Evolutionary conservation across 1,140 invertebrate genomes (phyloP).

Genomic region (Drosophila micromelanica): DNA sequence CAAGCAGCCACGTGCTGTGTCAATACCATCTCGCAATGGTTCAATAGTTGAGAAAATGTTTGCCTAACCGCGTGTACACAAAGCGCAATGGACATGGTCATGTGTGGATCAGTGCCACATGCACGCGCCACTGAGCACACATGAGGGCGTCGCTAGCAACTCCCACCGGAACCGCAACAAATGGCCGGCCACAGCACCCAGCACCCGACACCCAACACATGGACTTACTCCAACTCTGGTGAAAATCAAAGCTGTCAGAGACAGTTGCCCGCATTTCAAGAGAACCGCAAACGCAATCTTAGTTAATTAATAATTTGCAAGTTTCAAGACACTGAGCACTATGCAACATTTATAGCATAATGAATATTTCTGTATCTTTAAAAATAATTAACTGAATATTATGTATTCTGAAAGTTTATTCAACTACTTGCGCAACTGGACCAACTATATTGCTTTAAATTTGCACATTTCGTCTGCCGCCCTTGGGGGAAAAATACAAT

Average conservation of each 20-base stretch:
- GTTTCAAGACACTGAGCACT: not conserved
- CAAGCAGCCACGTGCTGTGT: constrained; percentile 44
- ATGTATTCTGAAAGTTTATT: too few species aligned
- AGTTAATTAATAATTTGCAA: constrained; percentile 1
- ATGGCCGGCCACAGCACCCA: constrained; percentile 32
- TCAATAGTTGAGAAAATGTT: constrained; percentile 82
- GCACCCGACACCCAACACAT: not conserved
- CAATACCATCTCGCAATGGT: constrained; percentile 79
- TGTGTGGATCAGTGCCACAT: constrained; percentile 58
- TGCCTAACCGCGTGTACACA: constrained; percentile 76
- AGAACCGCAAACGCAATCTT: not conserved
- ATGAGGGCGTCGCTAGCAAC: constrained; percentile 43
- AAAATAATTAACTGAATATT: too few species aligned
- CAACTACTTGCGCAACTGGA: too few species aligned
- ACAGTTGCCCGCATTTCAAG: constrained; percentile 11
- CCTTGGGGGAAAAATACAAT: too few species aligned
- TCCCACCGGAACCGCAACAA: constrained; percentile 63
- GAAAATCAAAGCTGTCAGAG: constrained; percentile 17
- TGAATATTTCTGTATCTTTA: too few species aligned
- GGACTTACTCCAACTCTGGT: constrained; percentile 12
- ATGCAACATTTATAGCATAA: too few species aligned
- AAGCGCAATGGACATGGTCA: constrained; percentile 58
- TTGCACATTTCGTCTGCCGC: too few species aligned
- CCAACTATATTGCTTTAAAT: too few species aligned
- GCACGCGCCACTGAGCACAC: constrained; percentile 61